A percentile compares a stretch with the other conserved stretches of the same genome.
Evolutionary conservation across 2,888 invertebrate species (phyloP).

Genomic region (Lapara coniferarum): DNA sequence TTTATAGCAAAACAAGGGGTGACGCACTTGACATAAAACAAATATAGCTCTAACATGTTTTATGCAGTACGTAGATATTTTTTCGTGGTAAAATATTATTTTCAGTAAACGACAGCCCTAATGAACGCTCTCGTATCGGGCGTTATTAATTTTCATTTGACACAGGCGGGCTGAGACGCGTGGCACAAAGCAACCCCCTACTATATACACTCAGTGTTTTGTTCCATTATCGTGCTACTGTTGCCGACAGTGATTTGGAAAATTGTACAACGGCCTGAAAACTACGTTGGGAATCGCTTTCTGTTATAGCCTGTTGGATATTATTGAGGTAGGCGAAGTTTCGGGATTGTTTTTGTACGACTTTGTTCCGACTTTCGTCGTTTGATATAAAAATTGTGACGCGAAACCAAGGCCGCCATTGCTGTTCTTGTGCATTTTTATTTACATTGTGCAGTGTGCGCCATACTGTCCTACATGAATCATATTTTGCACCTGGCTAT

Average conservation of each 20-base stretch:
- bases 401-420: neutral
- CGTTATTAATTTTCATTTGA: conserved; percentile 75
- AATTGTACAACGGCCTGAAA: conserved; percentile 39
- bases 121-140: conserved; percentile 38
- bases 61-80: conserved; percentile 1
- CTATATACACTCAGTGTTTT: conserved; percentile 50
- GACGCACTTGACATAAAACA: neutral
- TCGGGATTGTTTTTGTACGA: neutral
- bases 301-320: conserved; percentile 7
- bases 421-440: neutral
- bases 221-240: conserved; percentile 50
- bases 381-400: neutral
- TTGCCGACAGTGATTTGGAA: conserved; percentile 43
- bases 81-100: conserved; percentile 6
- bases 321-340: conserved; percentile 7
- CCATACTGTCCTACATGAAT: too few relatives aligned
- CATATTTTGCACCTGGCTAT: too few relatives aligned
- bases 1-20: neutral
- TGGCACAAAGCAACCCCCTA: conserved; percentile 32
- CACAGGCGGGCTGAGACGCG: conserved; percentile 55
- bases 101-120: conserved; percentile 26
- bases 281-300: conserved; percentile 25
- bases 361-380: neutral
- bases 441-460: neutral
- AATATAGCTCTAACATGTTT: neutral